Percentiles rank a stretch among this genome's conserved stretches.
Evolutionary conservation across 2,113 vertebrate genomes (phyloP).

Genomic region (Sus scrofa): T2T-Sscrofa CM000830.6:31249501-31250000

Average conservation of each 20-base stretch:
- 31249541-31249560: slow-evolving; percentile 25
- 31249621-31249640: background rate
- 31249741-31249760: background rate
- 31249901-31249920: background rate
- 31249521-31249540: no score
- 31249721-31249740: background rate
- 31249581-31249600: background rate
- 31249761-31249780: background rate
- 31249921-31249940: background rate
- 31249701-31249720: background rate
- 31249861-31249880: background rate
- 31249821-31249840: background rate
- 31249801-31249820: background rate
- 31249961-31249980: background rate
- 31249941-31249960: background rate
- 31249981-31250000: background rate
- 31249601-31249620: background rate
- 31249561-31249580: background rate
- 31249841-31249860: background rate
- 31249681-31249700: background rate
- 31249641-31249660: background rate
- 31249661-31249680: background rate
- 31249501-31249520: no score
- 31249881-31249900: background rate
- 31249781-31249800: background rate